Evolutionary conservation across 2,113 vertebrate species (phyloP).

Genomic region (Amazona guildingii): DNA sequence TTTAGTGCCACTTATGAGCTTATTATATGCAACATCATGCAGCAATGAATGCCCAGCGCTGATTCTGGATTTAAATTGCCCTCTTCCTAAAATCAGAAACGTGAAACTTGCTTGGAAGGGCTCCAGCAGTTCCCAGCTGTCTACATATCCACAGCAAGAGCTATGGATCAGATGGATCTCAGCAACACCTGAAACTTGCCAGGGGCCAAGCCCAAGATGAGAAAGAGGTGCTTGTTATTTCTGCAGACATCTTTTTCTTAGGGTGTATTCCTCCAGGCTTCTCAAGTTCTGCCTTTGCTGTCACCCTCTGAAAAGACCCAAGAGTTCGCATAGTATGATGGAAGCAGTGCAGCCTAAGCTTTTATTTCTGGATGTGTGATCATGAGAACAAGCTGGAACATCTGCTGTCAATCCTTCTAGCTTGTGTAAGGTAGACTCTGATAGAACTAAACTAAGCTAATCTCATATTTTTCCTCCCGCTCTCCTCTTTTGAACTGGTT

Average conservation of each 20-base stretch:
- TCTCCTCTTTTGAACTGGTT: neutral
- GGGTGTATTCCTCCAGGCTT: neutral
- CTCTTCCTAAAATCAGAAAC: neutral
- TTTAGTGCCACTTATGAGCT: neutral
- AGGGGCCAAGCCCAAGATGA: neutral
- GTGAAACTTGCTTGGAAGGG: neutral
- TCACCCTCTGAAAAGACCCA: neutral
- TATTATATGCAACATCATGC: neutral
- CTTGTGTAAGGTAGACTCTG: neutral
- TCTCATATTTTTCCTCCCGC: neutral
- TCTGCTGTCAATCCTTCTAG: neutral
- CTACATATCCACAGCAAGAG: neutral
- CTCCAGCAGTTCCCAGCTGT: neutral
- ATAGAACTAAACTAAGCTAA: neutral
- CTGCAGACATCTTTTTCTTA: neutral
- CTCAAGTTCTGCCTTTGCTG: neutral
- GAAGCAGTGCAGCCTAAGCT: neutral
- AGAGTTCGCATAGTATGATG: fast-evolving
- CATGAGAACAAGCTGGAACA: neutral
- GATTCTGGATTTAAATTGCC: neutral
- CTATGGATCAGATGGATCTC: neutral
- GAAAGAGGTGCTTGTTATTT: neutral
- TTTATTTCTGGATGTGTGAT: neutral
- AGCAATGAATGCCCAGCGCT: neutral
- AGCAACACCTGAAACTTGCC: neutral